Evolutionary conservation across 2,113 vertebrate species (phyloP).

Genomic region (Hiodon alosoides): DNA sequence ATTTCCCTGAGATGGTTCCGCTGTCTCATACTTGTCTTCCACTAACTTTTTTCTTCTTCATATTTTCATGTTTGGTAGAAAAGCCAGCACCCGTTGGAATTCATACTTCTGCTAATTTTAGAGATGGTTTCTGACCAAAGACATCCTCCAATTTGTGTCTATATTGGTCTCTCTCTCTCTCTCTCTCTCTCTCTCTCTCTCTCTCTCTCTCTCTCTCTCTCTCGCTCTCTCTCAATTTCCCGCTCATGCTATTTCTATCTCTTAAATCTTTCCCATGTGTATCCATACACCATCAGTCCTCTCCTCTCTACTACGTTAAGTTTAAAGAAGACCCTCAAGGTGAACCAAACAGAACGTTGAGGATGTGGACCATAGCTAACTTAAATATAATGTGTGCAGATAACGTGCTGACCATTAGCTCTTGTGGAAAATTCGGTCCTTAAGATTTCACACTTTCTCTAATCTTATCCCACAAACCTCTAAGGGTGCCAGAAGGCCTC

Average conservation of each 20-base stretch:
- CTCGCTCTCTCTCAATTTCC: conserved; percentile 7
- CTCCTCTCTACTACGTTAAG: neutral
- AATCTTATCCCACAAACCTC: too few species aligned
- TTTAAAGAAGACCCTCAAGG: neutral
- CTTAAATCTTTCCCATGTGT: neutral
- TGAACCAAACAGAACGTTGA: neutral
- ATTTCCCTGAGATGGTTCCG: conserved; percentile 33
- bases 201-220: conserved; percentile 4
- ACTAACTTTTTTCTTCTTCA: conserved; percentile 34
- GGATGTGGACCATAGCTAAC: neutral
- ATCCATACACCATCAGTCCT: neutral
- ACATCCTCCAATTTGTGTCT: conserved; percentile 69
- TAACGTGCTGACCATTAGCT: too few species aligned
- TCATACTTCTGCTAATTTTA: conserved; percentile 71
- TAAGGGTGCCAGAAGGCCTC: too few species aligned
- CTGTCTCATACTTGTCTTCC: conserved; percentile 32
- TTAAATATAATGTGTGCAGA: too few species aligned
- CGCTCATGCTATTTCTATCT: neutral
- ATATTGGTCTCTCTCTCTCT: conserved; percentile 60
- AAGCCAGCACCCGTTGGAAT: conserved; percentile 61
- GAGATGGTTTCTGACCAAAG: conserved; percentile 68
- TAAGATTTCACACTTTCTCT: too few species aligned
- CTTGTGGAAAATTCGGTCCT: too few species aligned
- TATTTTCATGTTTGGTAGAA: conserved; percentile 45
- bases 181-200: conserved; percentile 26